phyloP scores from a whole-genome alignment of 2,888 invertebrate species.

The Perdita meconis region DNA sequence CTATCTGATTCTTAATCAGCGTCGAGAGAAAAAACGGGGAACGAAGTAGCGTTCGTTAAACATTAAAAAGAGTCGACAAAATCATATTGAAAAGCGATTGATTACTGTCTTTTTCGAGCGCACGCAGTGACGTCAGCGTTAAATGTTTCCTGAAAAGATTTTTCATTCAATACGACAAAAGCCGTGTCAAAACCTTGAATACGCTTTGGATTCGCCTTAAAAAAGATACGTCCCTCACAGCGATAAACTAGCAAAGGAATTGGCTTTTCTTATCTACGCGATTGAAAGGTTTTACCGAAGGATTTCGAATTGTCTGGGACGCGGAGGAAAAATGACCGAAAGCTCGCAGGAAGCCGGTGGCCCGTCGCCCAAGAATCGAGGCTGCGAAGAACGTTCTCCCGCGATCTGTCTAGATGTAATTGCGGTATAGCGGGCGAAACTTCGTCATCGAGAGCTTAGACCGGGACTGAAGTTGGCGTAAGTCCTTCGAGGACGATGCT shows the following conservation, averaged over 20 bases:
- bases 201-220: not conserved
- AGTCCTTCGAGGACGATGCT: constrained; percentile 29
- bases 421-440: constrained; percentile 25
- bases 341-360: not conserved
- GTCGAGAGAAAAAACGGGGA: not conserved
- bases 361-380: no score
- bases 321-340: constrained; percentile 26
- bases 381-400: constrained; percentile 12
- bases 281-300: constrained; percentile 50
- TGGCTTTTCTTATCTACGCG: constrained; percentile 46
- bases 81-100: not conserved
- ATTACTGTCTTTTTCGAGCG: not conserved
- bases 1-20: not conserved
- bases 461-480: constrained; percentile 1
- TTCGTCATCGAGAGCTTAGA: constrained; percentile 30
- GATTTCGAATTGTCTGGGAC: constrained; percentile 34
- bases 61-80: no score
- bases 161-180: not conserved
- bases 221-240: constrained; percentile 24
- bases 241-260: constrained; percentile 31
- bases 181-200: not conserved
- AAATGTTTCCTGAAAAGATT: constrained; percentile 4
- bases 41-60: not conserved
- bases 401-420: constrained; percentile 31
- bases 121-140: not conserved